Evolutionary conservation across 2,797 vertebrate species (phyloP).

Genomic region (Rhadinocentrus ornatus): DNA sequence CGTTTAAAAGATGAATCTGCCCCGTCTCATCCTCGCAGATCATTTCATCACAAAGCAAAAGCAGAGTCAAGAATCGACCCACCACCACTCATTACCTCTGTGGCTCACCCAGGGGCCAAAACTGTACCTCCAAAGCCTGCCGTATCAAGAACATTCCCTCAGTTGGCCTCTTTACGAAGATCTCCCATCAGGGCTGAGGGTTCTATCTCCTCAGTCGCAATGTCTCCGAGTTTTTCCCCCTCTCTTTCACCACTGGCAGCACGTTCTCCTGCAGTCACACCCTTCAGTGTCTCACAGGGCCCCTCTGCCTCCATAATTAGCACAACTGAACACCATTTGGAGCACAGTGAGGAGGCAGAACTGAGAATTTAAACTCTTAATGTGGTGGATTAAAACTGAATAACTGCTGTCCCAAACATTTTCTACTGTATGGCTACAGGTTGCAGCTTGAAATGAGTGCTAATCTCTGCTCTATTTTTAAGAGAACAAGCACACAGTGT

Average conservation of each 20-base stretch:
- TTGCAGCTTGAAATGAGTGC: slow-evolving; percentile 54
- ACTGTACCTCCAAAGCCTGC: slow-evolving; percentile 94
- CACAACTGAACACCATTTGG: slow-evolving; percentile 89
- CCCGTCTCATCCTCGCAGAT: slow-evolving; percentile 88
- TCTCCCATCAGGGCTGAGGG: slow-evolving; percentile 95
- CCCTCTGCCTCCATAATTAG: slow-evolving; percentile 93
- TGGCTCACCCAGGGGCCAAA: slow-evolving; percentile 97
- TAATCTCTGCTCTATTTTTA: slow-evolving; percentile 24
- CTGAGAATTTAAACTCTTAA: slow-evolving; percentile 84
- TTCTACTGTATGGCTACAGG: slow-evolving; percentile 67
- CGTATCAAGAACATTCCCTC: slow-evolving; percentile 88
- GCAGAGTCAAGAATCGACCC: slow-evolving; percentile 96
- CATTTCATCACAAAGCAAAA: slow-evolving; percentile 89
- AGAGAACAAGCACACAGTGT: slow-evolving; percentile 36
- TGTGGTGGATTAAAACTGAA: slow-evolving; percentile 39
- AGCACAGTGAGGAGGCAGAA: slow-evolving; percentile 91
- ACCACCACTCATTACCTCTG: slow-evolving; percentile 96
- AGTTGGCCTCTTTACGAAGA: slow-evolving; percentile 88
- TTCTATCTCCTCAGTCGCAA: slow-evolving; percentile 93
- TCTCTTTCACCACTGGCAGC: slow-evolving; percentile 95
- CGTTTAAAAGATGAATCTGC: slow-evolving; percentile 96
- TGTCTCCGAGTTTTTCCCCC: slow-evolving; percentile 98
- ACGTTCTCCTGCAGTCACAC: slow-evolving; percentile 93
- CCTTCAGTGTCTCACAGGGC: slow-evolving; percentile 95
- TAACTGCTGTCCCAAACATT: slow-evolving; percentile 54